Evolutionary conservation across 2,888 invertebrate species (phyloP), one percentile per base, ranked within the genome.

Genomic region (Cyaniris semiargus): DNA sequence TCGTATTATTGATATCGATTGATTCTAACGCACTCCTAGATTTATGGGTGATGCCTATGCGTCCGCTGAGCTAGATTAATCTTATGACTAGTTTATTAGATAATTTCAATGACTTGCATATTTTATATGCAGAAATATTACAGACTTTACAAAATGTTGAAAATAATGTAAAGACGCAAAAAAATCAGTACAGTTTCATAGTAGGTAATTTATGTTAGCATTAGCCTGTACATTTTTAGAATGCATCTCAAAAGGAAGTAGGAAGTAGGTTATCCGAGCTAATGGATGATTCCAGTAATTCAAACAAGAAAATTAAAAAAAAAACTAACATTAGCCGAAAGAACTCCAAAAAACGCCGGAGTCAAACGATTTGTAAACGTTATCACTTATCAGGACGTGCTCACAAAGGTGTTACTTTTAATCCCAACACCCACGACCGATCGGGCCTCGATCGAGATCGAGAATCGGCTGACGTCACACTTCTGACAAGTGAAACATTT

Each of bases 401-500:
- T 48, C 74, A 74, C 74, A 74, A 74, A 74, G 48, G 74, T 80
- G 81, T 82, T 83, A 82, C 82, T 79, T 81, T 78, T 81, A 79
- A 83, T 81, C 80, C 79, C 81, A 81, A 80, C 83, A 86, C 84
- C 81, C 82, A 83, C 82, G 91, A 92, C 91, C 91, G 80, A 82
- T 71, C 85, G 82, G 89, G 93, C 92, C 93, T 84, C 85, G 82
- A 81, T 84, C 86, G 87, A 87, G 85, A 84, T 86, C 87, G 86
- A 88, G 81, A 85, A 79, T 84, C 83, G 85, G 92, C 93, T 91
- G 93, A 94, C 93, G 93, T 94, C 93, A 94, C 90, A 89, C 81
- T 88, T 91, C 90, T 93, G 94, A 94, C 94, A 94, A 92, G 89
- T 91, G 89, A 89, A 92, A 91, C 92, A 92, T 93, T 93, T 93